Conservation (phyloP, 1,140 invertebrate species). For the Acromyrmex echinatior region DNA sequence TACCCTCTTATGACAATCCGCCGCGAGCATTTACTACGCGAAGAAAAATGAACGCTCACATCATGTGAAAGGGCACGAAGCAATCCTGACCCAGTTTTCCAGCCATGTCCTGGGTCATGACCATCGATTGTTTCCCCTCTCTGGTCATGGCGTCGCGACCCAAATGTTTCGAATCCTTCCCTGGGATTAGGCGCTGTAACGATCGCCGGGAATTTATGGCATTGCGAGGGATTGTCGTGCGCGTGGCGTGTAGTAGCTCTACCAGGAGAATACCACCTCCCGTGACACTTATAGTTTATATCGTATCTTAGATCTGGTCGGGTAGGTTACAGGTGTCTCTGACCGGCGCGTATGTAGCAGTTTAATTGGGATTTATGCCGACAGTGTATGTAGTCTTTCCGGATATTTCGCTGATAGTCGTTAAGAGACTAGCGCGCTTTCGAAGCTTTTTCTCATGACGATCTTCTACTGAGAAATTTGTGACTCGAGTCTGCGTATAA, state of each 20-base stretch:
- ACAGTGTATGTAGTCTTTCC: neutral
- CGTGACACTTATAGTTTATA: conserved; percentile 19
- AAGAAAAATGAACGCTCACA: conserved; percentile 56
- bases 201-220: conserved; percentile 55
- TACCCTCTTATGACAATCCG: neutral
- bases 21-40: conserved; percentile 26
- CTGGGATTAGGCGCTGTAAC: conserved; percentile 50
- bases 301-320: conserved; percentile 23
- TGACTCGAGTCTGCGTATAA: neutral
- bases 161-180: conserved; percentile 64
- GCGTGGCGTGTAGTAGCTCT: neutral
- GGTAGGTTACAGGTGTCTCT: conserved; percentile 42
- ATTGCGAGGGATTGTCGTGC: conserved; percentile 1
- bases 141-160: conserved; percentile 73
- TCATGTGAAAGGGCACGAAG: conserved; percentile 61
- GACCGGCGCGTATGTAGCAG: conserved; percentile 10
- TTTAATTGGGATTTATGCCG: conserved; percentile 58
- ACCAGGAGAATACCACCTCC: conserved; percentile 31
- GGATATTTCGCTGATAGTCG: conserved; percentile 34
- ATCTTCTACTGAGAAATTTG: conserved; percentile 4
- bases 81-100: conserved; percentile 75
- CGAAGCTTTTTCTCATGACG: neutral
- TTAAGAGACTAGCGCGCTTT: conserved; percentile 6
- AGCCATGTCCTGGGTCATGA: conserved; percentile 74
- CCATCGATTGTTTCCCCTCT: conserved; percentile 74